Evolutionary conservation across 2,113 vertebrate species (phyloP).

Genomic region (Mugil cephalus): DNA sequence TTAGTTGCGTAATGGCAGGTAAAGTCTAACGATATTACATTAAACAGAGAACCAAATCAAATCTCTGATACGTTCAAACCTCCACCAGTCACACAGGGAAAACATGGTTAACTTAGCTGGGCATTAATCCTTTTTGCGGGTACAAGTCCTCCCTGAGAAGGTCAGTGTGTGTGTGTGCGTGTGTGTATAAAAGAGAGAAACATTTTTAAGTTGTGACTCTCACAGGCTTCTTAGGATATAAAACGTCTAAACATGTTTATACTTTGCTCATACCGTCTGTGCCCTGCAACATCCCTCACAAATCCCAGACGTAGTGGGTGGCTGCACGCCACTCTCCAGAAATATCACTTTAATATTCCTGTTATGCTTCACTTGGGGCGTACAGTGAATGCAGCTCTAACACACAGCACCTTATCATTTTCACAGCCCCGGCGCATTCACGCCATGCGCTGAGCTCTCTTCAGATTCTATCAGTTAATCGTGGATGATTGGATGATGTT

Average conservation of each 20-base stretch:
- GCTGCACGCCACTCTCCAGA: constrained; percentile 25
- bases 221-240: neutral
- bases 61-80: constrained; percentile 22
- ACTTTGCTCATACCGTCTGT: neutral
- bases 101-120: constrained; percentile 27
- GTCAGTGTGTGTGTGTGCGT: constrained; percentile 12
- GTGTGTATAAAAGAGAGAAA: neutral
- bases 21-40: neutral
- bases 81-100: neutral
- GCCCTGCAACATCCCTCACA: neutral
- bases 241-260: constrained; percentile 24
- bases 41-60: constrained; percentile 11
- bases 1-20: constrained; percentile 8
- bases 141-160: constrained; percentile 24
- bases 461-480: constrained; percentile 14
- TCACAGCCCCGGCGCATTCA: neutral
- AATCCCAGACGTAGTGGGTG: neutral
- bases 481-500: neutral
- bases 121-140: constrained; percentile 17
- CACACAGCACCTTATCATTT: constrained; percentile 11
- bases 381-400: neutral
- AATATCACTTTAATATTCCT: constrained; percentile 56
- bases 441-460: neutral
- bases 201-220: neutral
- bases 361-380: constrained; percentile 31